phyloP scores from a whole-genome alignment of 2,797 vertebrate species.

The Limnodromus scolopaceus region DNA sequence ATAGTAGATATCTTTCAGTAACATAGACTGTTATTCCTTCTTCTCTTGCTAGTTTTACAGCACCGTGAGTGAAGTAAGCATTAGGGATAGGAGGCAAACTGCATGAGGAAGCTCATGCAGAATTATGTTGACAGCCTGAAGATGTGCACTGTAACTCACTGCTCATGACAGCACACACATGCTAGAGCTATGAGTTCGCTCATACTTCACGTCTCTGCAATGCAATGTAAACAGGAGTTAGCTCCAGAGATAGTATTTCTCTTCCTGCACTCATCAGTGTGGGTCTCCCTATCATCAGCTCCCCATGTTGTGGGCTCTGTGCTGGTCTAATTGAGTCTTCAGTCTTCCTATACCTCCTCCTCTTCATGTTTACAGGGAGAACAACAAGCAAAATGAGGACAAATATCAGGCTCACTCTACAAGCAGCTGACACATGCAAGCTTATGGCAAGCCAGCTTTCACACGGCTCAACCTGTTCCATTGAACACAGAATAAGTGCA shows the following conservation, averaged over 20 bases:
- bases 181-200: background rate
- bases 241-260: background rate
- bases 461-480: background rate
- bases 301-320: background rate
- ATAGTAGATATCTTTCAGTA: background rate
- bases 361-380: background rate
- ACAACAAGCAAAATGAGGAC: background rate
- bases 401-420: background rate
- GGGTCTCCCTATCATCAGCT: background rate
- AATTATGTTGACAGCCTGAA: background rate
- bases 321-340: background rate
- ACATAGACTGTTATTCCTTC: accelerated
- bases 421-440: background rate
- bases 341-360: background rate
- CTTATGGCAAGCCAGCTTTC: background rate
- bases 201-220: background rate
- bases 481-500: background rate
- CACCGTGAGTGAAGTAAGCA: background rate
- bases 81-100: background rate
- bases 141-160: background rate
- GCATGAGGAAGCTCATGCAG: background rate
- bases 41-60: background rate
- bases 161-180: background rate
- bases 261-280: background rate
- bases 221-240: accelerated